phyloP scores from a whole-genome alignment of 2,888 invertebrate genomes.

The Tanypteryx hageni region DNA sequence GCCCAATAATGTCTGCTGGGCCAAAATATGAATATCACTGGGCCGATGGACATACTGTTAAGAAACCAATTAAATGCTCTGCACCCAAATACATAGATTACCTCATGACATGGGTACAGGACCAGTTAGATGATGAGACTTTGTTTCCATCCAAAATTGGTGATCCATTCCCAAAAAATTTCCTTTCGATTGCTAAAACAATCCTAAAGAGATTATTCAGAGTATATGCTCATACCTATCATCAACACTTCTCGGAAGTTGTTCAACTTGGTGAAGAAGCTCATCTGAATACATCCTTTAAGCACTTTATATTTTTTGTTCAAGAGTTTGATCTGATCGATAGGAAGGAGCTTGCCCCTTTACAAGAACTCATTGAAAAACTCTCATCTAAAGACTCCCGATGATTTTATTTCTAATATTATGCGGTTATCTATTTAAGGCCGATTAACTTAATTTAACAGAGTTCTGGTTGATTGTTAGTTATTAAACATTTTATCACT shows the following conservation, averaged over 20 bases:
- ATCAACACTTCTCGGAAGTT: slow-evolving; percentile 99
- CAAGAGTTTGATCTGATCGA: slow-evolving; percentile 99
- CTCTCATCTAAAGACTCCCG: slow-evolving; percentile 93
- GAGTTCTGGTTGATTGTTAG: slow-evolving; percentile 44
- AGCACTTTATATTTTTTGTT: slow-evolving; percentile 99
- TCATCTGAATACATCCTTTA: slow-evolving; percentile 99
- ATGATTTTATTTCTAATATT: slow-evolving; percentile 75
- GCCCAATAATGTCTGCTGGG: slow-evolving; percentile 99
- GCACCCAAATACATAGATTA: slow-evolving; percentile 99
- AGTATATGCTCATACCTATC: slow-evolving; percentile 99
- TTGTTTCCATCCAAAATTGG: slow-evolving; percentile 99
- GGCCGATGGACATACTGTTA: slow-evolving; percentile 98
- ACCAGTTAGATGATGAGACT: slow-evolving; percentile 98
- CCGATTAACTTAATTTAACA: slow-evolving; percentile 46
- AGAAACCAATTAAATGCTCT: slow-evolving; percentile 99
- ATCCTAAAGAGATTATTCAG: slow-evolving; percentile 98
- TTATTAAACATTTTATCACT: slow-evolving; percentile 43
- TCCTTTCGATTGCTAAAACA: slow-evolving; percentile 96
- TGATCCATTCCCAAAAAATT: slow-evolving; percentile 98
- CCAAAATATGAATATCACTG: slow-evolving; percentile 99
- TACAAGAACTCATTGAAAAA: slow-evolving; percentile 98
- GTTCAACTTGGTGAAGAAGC: slow-evolving; percentile 99
- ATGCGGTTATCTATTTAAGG: slow-evolving; percentile 29
- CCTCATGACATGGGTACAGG: slow-evolving; percentile 99
- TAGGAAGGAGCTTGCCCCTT: slow-evolving; percentile 95